Conservation (phyloP, 2,888 invertebrate species). For the Hetaerina titia region DNA sequence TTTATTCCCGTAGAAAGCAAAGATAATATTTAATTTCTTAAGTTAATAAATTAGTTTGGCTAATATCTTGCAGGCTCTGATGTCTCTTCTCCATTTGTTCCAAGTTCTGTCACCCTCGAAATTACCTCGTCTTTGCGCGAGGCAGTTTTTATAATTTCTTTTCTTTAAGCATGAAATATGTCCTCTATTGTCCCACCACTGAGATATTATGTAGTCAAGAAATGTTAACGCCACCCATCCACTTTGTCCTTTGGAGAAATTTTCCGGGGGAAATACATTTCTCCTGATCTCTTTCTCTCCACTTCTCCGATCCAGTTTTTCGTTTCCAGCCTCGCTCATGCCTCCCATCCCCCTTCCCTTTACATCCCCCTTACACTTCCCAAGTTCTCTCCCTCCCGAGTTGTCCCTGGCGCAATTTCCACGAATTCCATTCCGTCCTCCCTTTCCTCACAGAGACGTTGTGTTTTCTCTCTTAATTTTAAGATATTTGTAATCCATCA, state of each 20-base stretch:
- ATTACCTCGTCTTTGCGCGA: not conserved
- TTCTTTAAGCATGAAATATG: not conserved
- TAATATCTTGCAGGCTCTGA: too few relatives aligned
- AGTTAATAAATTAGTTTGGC: too few relatives aligned
- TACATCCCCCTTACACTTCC: not conserved
- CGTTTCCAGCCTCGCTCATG: not conserved
- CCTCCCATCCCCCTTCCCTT: too few relatives aligned
- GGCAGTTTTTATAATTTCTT: not conserved
- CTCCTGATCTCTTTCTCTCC: not conserved
- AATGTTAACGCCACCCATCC: not conserved
- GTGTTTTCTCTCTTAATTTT: constrained; percentile 3
- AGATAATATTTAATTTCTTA: too few relatives aligned
- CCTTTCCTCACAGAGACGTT: not conserved
- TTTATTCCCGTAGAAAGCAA: too few relatives aligned
- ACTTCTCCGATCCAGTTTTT: constrained; percentile 2
- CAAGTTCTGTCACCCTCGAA: not conserved
- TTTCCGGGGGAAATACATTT: not conserved
- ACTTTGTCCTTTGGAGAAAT: not conserved
- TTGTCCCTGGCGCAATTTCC: not conserved
- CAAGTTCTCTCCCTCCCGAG: not conserved
- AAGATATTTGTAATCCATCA: constrained; percentile 32
- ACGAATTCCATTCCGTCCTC: not conserved
- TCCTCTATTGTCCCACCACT: not conserved
- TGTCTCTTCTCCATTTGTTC: not conserved
- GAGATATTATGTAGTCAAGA: not conserved